Evolutionary conservation across 1,140 invertebrate genomes (phyloP).

Genomic region (Ceratitis capitata): DNA sequence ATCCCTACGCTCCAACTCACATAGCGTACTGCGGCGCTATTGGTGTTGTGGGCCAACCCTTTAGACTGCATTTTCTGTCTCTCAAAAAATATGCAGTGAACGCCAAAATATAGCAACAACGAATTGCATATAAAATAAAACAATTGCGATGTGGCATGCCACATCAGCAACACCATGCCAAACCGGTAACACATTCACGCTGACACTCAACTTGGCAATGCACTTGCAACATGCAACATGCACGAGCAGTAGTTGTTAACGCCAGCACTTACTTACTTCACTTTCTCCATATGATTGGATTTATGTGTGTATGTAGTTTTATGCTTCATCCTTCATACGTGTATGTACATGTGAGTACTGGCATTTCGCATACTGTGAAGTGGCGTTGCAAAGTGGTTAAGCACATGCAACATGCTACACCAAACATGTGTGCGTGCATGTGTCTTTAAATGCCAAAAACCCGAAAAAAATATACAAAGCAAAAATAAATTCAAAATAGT

Average conservation of each 20-base stretch:
- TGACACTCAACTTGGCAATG: slow-evolving; percentile 37
- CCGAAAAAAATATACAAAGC: background rate
- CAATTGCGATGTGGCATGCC: background rate
- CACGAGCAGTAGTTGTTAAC: background rate
- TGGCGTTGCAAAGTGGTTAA: slow-evolving; percentile 29
- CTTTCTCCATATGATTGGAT: background rate
- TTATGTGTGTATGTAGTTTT: background rate
- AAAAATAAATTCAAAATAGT: background rate
- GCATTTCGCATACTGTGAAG: slow-evolving; percentile 25
- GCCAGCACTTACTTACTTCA: background rate
- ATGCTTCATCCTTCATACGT: background rate
- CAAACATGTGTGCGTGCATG: background rate
- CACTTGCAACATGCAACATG: slow-evolving; percentile 24
- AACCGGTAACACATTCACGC: slow-evolving; percentile 24
- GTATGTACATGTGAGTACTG: background rate
- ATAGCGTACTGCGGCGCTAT: background rate
- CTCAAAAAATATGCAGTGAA: background rate
- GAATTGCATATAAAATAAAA: background rate
- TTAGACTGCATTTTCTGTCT: background rate
- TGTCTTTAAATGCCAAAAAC: background rate
- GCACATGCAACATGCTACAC: slow-evolving; percentile 15
- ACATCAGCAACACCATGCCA: slow-evolving; percentile 5
- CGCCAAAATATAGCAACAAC: background rate
- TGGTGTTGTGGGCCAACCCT: background rate
- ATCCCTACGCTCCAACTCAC: background rate